Evolutionary conservation across 2,797 vertebrate species (phyloP), one percentile per base, ranked within the genome.

Genomic region (Prionace glauca): DNA sequence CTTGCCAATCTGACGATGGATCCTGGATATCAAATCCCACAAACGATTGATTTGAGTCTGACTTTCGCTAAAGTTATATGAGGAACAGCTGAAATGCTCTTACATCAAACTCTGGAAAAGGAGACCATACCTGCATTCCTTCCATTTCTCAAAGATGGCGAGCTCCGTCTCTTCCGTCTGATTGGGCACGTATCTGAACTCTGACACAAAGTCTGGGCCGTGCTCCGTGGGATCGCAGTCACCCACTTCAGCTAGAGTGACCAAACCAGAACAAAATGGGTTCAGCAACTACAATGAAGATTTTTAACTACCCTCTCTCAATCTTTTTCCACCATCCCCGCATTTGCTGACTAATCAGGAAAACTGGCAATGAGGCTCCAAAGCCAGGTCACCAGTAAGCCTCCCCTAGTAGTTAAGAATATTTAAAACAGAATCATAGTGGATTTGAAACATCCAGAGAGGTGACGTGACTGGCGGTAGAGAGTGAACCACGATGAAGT

Each of bases 121-220:
- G 16, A 69, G 41, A 29, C 36, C 36, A 96, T 96, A 99, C 99
- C 99, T 99, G 98, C 98, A 99, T 96, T 99, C 99, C 96, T 99
- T 99, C 99, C 99, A 99, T 72, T 98, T 97, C 74, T 98, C 99
- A 97, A 98, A 99, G 96, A 99, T 97, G 8, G 98, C 98, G 11
- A 98, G 96, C 96, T 99, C 99, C 98, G 99, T 98, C 3, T 98
- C 98, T 96, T 99, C 99, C 0, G 98, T 98, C 98, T 99, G 99
- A 72, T 98, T 97, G 0, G 98, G 98, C 74, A 98, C 98, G 96
- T 99, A 99, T 92, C 98, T 98, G 97, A 99, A 99, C 97, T 99
- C 99, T 20, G 99, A 98, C 95, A 99, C 99, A 96, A 99, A 97
- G 56, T 99, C 99, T 96, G 98, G 97, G 84, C 97, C 97, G 0